Conservation (phyloP, 1,140 invertebrate genomes). For the Drosophila tristis region DNA sequence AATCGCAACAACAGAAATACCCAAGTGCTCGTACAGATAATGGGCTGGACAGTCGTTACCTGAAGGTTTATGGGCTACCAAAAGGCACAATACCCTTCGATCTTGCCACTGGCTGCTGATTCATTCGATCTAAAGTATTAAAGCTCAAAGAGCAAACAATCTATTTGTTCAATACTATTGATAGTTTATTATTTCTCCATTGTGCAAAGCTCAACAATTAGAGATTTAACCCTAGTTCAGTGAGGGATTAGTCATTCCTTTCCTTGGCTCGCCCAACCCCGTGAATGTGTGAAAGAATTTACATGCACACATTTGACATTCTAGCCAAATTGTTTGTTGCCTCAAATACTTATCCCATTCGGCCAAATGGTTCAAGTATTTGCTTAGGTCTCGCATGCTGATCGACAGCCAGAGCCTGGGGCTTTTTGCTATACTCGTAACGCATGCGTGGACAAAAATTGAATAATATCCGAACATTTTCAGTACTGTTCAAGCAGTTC, state of each 20-base stretch:
- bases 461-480: conserved; percentile 15
- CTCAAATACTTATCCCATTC: conserved; percentile 18
- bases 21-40: conserved; percentile 15
- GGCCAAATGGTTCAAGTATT: conserved; percentile 13
- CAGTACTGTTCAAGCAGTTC: conserved; percentile 23
- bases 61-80: conserved; percentile 62
- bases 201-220: conserved; percentile 30
- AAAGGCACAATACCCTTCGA: conserved; percentile 29
- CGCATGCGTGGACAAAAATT: conserved; percentile 5
- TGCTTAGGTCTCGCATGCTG: conserved; percentile 17
- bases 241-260: no score
- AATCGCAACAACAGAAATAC: conserved; percentile 29
- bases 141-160: conserved; percentile 19
- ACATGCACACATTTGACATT: conserved; percentile 7
- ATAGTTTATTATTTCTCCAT: background rate
- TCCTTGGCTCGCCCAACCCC: no score
- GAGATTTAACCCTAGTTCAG: background rate
- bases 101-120: conserved; percentile 49
- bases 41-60: conserved; percentile 38
- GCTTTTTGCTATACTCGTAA: conserved; percentile 15
- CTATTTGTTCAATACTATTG: conserved; percentile 7
- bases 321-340: background rate
- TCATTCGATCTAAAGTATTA: conserved; percentile 24
- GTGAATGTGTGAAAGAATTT: conserved; percentile 18
- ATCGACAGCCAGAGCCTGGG: background rate